Base-by-base conservation (phyloP, 2,113 vertebrate species). In the Lamprotornis superbus region DNA sequence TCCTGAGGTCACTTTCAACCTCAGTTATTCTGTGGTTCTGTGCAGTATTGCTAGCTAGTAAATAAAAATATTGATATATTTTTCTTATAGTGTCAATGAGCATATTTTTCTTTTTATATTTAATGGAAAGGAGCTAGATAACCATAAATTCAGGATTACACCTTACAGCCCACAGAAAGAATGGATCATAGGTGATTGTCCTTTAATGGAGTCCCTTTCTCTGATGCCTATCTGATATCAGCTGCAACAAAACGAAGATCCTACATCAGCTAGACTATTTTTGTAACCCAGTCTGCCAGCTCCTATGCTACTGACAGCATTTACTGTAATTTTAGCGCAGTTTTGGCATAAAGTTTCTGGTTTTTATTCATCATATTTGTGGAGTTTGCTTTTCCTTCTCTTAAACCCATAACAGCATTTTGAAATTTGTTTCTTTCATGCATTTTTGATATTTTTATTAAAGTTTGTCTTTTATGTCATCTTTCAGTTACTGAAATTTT, bases 311-410 rank as follows among this genome's bases (percentile, higher is more conserved):
- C 12, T 3, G 23, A 68, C 6, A 57, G 3, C 3, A 12, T 23
- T 52, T 64, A 35, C 13, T 23, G 4, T 1, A 31, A 23, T 64
- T 83, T 80, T 74, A 53, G 2, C 10, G 50, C 17, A 60, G 15
- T 33, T 78, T 87, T 53, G 35, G 16, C 25, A 40, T 35, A 68
- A 65, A 33, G 4, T 23, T 78, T 63, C 22, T 61, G 10, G 25
- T 64, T 12, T 23, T 1, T 68, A n/a, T 5, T 24, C 24, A 42
- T 39, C 3, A 15, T 11, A 60, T 42, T n/a, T n/a, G 8, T 80
- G 9, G 3, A 1, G 3, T 18, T 33, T 24, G 7, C 19, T 42
- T 56, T 3, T 4, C 3, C 0, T 46, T 69, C 49, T n/a, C 39
- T 84, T 63, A 46, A 35, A 53, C 23, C 1, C 2, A 1, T 22